phyloP scores from a whole-genome alignment of 53 echinoderm and acorn worm genomes.

The Mesocentrotus franciscanus region DNA sequence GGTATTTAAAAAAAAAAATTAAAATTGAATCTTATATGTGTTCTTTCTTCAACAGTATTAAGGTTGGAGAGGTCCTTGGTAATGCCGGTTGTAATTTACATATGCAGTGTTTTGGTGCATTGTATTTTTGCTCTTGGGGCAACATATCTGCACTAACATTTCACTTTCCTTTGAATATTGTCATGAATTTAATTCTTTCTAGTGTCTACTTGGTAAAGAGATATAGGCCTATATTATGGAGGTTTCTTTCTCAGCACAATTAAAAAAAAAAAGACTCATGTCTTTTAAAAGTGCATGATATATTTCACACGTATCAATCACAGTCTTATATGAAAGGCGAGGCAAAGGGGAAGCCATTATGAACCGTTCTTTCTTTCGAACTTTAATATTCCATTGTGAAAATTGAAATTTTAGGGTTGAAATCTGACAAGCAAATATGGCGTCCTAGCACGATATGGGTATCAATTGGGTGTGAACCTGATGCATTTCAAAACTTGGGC shows the following conservation, averaged over 20 bases:
- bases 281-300: not conserved
- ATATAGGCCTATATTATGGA: not conserved
- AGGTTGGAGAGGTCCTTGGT: too few species aligned
- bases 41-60: too few species aligned
- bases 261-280: not conserved
- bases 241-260: not conserved
- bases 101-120: too few species aligned
- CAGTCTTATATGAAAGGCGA: not conserved
- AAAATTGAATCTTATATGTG: too few species aligned
- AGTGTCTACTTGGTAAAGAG: not conserved
- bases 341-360: not conserved
- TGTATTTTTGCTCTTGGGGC: too few species aligned
- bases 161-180: not conserved
- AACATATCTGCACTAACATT: too few species aligned
- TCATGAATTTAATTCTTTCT: too few species aligned
- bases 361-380: not conserved
- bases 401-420: slow-evolving; percentile 46
- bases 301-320: slow-evolving; percentile 7
- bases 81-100: too few species aligned
- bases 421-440: slow-evolving; percentile 28
- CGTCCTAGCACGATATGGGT: not conserved
- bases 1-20: too few species aligned
- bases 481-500: not conserved
- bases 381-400: not conserved
- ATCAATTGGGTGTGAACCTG: slow-evolving; percentile 29